Base-by-base conservation (phyloP, 35 echinoderm and acorn worm species). In the Eucidaris tribuloides region DNA sequence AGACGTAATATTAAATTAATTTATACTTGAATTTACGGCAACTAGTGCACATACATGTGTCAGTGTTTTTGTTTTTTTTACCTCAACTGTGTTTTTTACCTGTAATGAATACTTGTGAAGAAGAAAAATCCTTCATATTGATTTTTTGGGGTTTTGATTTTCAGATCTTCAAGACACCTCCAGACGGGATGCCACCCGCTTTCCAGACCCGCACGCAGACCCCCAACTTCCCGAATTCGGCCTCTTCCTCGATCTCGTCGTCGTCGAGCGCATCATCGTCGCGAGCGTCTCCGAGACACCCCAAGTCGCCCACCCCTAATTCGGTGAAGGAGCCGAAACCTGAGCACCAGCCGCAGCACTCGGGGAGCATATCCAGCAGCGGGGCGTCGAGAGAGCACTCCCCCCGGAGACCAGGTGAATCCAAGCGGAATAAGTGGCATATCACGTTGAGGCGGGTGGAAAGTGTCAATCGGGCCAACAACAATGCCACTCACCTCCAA, bases 151-250 rank as follows among this genome's bases (percentile, higher is more conserved):
- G 19, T 32, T 34, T n/a, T 33, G 19, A 64, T 74, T 74, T 19
- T 45, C 54, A 99, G 96, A 99, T 99, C 58, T 99, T 93, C 83
- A 99, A 93, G 57, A 90, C 87, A 11, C 45, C 82, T 39, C 96
- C 96, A 78, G 86, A 89, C 36, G 91, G 88, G 58, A 59, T 79
- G 7, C 83, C 83, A 41, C 80, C 81, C 79, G 45, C 61, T 18
- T 71, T 88, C 25, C 50, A 54, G 37, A 78, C 66, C 49, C 25
- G 55, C 28, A 76, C 55, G 44, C 78, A 78, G 46, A 65, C 91
- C 56, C 31, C 68, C 20, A 58, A 81, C 50, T 78, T 82, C 40
- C 34, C 81, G n/a, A 91, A 93, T 81, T 82, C 89, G 64, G 83
- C 70, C 34, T 80, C 90, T 54, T 81, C 90, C 45, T 80, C 91